Percentiles rank a stretch among this genome's conserved stretches.
phyloP scores from a whole-genome alignment of 2,888 invertebrate genomes.

The Synergus laeviventris region DNA sequence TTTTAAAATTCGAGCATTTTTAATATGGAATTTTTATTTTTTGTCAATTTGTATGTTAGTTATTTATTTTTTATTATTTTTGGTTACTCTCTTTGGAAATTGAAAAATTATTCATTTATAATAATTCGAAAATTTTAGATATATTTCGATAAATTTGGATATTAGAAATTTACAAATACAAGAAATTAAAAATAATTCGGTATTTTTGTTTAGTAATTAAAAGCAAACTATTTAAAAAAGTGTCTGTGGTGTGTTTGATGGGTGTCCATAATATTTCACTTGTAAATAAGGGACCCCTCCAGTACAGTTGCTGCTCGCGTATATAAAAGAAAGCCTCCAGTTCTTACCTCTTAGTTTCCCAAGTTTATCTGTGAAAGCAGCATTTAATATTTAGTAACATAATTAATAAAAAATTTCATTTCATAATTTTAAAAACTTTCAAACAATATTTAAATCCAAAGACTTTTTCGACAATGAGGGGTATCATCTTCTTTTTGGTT shows the following conservation, averaged over 20 bases:
- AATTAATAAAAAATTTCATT: not conserved
- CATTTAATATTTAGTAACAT: not conserved
- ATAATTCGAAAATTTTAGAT: too few relatives aligned
- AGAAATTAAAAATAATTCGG: too few relatives aligned
- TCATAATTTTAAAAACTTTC: not conserved
- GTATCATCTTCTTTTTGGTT: slow-evolving; percentile 59
- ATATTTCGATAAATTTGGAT: too few relatives aligned
- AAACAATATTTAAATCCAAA: not conserved
- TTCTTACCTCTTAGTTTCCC: slow-evolving; percentile 6
- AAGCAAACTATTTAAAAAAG: not conserved
- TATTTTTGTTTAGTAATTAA: too few relatives aligned
- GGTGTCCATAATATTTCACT: not conserved
- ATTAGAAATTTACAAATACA: too few relatives aligned
- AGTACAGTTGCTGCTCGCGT: slow-evolving; percentile 7
- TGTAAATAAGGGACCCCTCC: slow-evolving; percentile 10
- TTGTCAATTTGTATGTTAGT: too few relatives aligned
- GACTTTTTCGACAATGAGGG: slow-evolving; percentile 52
- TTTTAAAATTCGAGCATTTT: too few relatives aligned
- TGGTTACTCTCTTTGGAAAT: too few relatives aligned
- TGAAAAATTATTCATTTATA: too few relatives aligned
- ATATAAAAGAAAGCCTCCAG: slow-evolving; percentile 33
- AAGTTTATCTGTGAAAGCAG: slow-evolving; percentile 5
- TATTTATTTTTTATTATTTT: too few relatives aligned
- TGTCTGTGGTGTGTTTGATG: not conserved
- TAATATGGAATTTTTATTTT: too few relatives aligned